Evolutionary conservation across 2,113 vertebrate genomes (phyloP).

Genomic region (Halcyon malimbica): DNA sequence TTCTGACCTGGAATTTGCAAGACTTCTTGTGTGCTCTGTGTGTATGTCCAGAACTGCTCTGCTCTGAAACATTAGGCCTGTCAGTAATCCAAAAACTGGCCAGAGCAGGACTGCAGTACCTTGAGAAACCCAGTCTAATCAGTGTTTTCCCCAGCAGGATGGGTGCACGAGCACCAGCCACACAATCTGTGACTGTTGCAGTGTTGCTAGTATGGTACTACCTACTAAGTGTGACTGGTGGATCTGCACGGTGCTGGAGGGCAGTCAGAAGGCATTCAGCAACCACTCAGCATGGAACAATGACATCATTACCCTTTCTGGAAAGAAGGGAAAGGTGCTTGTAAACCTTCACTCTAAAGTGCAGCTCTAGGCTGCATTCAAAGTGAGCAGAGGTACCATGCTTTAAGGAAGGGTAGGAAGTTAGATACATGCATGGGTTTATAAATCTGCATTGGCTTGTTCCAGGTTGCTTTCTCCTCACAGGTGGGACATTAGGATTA

Average conservation of each 20-base stretch:
- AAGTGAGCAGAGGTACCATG: background rate
- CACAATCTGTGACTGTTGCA: background rate
- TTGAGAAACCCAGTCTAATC: background rate
- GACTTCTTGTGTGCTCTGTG: fast-evolving
- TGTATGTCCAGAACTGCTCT: background rate
- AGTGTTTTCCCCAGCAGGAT: background rate
- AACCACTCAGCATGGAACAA: background rate
- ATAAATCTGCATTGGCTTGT: background rate
- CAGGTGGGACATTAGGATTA: background rate
- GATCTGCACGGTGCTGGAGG: fast-evolving
- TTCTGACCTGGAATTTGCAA: background rate
- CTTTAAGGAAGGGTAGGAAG: background rate
- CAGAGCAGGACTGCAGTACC: background rate
- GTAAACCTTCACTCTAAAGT: background rate
- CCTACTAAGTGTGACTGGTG: background rate
- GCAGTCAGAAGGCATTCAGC: background rate
- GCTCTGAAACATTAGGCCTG: background rate
- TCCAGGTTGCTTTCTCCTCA: background rate
- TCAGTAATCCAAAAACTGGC: background rate
- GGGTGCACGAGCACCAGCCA: background rate
- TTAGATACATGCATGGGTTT: background rate
- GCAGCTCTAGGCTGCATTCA: background rate
- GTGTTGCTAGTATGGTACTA: background rate
- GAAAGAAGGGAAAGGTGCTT: background rate
- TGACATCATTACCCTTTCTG: background rate